A percentile compares a stretch with the other conserved stretches of the same genome.
Conservation (phyloP, 2,888 invertebrate species). For the Caenorhabditis sp. region DNA sequence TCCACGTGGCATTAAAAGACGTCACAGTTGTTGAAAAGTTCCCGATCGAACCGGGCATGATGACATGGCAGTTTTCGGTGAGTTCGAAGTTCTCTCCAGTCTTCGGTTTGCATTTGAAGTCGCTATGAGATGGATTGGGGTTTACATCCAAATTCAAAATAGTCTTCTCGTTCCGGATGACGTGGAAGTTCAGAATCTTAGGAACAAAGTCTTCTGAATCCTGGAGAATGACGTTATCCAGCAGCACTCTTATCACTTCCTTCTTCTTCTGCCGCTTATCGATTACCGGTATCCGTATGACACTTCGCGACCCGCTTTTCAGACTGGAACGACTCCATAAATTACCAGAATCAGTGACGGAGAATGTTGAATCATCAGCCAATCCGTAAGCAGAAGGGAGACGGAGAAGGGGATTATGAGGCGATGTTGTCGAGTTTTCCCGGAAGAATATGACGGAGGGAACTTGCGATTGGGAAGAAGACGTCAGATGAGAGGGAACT, state of each 20-base stretch:
- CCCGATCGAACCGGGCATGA: not conserved
- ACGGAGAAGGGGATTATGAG: not conserved
- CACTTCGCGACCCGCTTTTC: not conserved
- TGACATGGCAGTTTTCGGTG: slow-evolving; percentile 20
- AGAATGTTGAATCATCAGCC: not conserved
- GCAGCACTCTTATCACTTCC: slow-evolving; percentile 22
- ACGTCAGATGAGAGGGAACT: not conserved
- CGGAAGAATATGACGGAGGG: slow-evolving; percentile 27
- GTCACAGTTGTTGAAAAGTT: not conserved
- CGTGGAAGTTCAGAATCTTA: not conserved
- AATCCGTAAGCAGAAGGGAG: slow-evolving; percentile 1
- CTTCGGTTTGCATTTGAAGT: not conserved
- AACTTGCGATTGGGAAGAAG: not conserved
- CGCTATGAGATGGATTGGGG: no score
- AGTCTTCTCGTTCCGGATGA: not conserved
- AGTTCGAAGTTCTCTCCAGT: not conserved
- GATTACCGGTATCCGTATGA: slow-evolving; percentile 4
- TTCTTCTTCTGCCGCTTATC: slow-evolving; percentile 14
- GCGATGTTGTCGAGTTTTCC: slow-evolving; percentile 2
- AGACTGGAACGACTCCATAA: slow-evolving; percentile 19
- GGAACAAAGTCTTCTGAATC: not conserved
- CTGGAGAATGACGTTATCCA: slow-evolving; percentile 9
- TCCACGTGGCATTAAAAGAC: not conserved
- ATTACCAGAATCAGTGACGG: slow-evolving; percentile 12
- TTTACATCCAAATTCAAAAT: slow-evolving; percentile 1